Conservation (phyloP, 92 coral and sea anemone genomes). For the Diadumene lineata region DNA sequence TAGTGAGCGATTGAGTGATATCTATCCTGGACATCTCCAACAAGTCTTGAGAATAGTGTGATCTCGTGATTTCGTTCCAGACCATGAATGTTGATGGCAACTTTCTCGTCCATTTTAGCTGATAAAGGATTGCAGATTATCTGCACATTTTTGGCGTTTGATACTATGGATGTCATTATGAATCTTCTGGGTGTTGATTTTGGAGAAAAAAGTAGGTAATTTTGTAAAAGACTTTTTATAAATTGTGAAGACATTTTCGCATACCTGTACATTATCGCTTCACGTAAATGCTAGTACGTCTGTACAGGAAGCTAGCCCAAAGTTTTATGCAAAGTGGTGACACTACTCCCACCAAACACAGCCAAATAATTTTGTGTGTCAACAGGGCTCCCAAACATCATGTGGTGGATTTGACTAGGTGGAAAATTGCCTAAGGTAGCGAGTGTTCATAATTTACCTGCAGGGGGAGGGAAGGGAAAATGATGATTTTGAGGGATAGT, state of each 20-base stretch:
- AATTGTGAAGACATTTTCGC: not conserved
- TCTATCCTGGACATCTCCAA: slow-evolving; percentile 26
- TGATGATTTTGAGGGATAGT: too few relatives aligned
- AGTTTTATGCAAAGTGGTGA: too few relatives aligned
- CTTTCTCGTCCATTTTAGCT: slow-evolving; percentile 45
- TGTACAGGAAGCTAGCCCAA: too few relatives aligned
- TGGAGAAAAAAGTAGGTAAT: not conserved
- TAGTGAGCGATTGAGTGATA: slow-evolving; percentile 40
- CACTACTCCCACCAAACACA: too few relatives aligned
- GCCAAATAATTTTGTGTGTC: too few relatives aligned
- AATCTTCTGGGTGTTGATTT: not conserved
- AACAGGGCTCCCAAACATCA: too few relatives aligned
- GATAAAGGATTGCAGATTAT: slow-evolving; percentile 25
- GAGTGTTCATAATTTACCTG: too few relatives aligned
- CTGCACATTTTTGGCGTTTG: slow-evolving; percentile 2
- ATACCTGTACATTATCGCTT: not conserved
- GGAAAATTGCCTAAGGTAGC: too few relatives aligned
- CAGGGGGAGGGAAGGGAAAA: too few relatives aligned
- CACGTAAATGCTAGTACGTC: too few relatives aligned
- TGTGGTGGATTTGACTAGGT: too few relatives aligned
- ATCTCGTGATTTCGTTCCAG: slow-evolving; percentile 25
- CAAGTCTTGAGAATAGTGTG: slow-evolving; percentile 34
- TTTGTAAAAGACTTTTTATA: not conserved
- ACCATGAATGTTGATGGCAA: slow-evolving; percentile 26
- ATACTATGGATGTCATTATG: not conserved